Percentiles rank a stretch among this genome's conserved stretches.
Evolutionary conservation across 2,888 invertebrate genomes (phyloP).

Genomic region (Atrina japonica): DNA sequence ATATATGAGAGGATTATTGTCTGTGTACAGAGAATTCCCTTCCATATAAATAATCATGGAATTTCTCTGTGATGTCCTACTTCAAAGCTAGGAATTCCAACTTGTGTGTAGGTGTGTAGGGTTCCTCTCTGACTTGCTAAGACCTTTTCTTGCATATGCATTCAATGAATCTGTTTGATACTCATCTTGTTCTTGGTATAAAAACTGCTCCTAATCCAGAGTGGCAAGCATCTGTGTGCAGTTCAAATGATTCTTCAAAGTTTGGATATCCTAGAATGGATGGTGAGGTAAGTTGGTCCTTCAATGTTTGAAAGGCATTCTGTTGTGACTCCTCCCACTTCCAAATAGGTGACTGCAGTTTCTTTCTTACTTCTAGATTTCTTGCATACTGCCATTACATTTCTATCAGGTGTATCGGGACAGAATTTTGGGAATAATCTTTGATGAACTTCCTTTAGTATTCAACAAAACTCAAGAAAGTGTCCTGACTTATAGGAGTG

Average conservation of each 20-base stretch:
- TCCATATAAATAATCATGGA: not conserved
- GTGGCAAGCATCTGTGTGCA: conserved; percentile 38
- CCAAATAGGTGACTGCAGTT: conserved; percentile 9
- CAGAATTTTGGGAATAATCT: conserved; percentile 24
- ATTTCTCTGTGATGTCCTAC: too few relatives aligned
- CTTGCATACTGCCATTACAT: too few relatives aligned
- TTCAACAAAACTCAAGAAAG: conserved; percentile 26
- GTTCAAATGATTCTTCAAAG: conserved; percentile 22
- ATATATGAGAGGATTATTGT: conserved; percentile 37
- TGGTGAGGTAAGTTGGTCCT: too few relatives aligned
- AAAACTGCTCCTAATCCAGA: too few relatives aligned
- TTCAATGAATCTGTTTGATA: too few relatives aligned
- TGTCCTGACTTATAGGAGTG: conserved; percentile 20
- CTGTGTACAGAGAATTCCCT: not conserved
- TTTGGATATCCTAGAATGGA: conserved; percentile 34
- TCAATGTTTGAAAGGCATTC: conserved; percentile 10
- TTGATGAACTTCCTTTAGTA: not conserved
- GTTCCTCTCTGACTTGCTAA: too few relatives aligned
- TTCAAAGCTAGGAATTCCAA: too few relatives aligned
- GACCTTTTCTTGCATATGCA: too few relatives aligned
- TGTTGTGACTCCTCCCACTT: conserved; percentile 32
- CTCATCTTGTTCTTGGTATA: too few relatives aligned
- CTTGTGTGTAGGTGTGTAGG: too few relatives aligned
- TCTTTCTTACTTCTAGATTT: too few relatives aligned
- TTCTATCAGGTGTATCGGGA: conserved; percentile 23